Evolutionary conservation across 2,888 invertebrate genomes (phyloP), one percentile per base, ranked within the genome.

Genomic region (Cordilura impudica): DNA sequence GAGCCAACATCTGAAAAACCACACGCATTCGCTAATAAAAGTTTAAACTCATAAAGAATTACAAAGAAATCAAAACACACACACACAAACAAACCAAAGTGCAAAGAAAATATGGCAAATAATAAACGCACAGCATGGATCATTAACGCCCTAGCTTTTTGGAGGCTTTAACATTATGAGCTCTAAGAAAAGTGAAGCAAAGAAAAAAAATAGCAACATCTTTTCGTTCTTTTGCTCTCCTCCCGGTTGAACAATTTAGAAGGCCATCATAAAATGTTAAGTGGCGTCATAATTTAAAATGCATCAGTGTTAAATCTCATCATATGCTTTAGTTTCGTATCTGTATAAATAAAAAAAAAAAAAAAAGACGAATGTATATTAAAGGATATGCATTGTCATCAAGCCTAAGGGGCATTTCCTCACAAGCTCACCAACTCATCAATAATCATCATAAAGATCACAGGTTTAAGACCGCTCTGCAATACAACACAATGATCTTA

Each of bases 221-320:
- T 71, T 29, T 67, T 21, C 26, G 26, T 51, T 45, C n/a, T 7
- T 51, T 18, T 39, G 12, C 4, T 19, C 63, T 21, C 53, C 26
- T n/a, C 23, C 23, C 51, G 19, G 10, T 74, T 60, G 23, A 67
- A 70, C 54, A 56, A 76, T 70, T 76, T 76, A 76, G 69, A 56
- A 76, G 69, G 70, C 67, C 65, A 77, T 77, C 73, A 85, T 84
- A 85, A 87, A 88, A 86, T 85, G 85, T 84, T 87, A 88, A 87
- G 87, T 88, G 87, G 87, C 87, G 87, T 87, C 87, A 87, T 87
- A 85, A 88, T 88, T 87, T 88, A 86, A 87, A 88, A 82, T 80
- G 81, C 80, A 82, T 72, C 78, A 80, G 75, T 53, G 65, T 71
- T 73, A 76, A 79, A 81, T 74, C 74, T 81, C 71, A 58, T 51